phyloP scores from a whole-genome alignment of 2,797 vertebrate genomes.

The Gambusia yucatana region DNA sequence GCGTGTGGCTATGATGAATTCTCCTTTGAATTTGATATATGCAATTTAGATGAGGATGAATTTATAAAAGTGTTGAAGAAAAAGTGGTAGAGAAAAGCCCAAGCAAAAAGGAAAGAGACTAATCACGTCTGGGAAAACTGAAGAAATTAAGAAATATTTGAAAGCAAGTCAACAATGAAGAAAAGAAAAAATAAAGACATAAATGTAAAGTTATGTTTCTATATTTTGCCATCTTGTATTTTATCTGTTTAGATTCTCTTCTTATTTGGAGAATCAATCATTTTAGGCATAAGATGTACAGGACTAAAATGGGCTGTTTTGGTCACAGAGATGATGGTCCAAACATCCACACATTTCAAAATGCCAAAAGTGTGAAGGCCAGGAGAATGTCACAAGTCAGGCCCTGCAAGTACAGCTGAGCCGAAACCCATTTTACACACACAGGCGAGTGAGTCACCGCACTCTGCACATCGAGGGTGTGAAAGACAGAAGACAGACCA shows the following conservation, averaged over 20 bases:
- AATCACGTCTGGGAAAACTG: not conserved
- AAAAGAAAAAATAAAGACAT: not conserved
- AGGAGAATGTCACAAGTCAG: conserved; percentile 36
- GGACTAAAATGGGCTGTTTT: conserved; percentile 41
- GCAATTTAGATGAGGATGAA: not conserved
- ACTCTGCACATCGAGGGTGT: conserved; percentile 56
- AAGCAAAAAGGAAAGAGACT: not conserved
- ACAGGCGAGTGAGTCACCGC: conserved; percentile 41
- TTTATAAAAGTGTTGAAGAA: not conserved
- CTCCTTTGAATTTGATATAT: not conserved
- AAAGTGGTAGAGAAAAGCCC: not conserved
- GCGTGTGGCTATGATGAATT: not conserved
- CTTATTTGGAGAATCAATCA: not conserved
- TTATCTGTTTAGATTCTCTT: not conserved
- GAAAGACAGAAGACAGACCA: conserved; percentile 58
- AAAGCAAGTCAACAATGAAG: not conserved
- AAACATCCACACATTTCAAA: conserved; percentile 19
- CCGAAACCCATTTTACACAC: conserved; percentile 26
- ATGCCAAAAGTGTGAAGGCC: conserved; percentile 37
- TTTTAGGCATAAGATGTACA: not conserved
- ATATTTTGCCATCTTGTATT: not conserved
- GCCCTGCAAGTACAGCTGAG: conserved; percentile 14
- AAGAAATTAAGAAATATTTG: not conserved
- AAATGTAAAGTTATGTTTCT: not conserved
- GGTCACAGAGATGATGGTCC: conserved; percentile 20